Evolutionary conservation across 2,888 invertebrate species (phyloP).

Genomic region (Molanna angustata): DNA sequence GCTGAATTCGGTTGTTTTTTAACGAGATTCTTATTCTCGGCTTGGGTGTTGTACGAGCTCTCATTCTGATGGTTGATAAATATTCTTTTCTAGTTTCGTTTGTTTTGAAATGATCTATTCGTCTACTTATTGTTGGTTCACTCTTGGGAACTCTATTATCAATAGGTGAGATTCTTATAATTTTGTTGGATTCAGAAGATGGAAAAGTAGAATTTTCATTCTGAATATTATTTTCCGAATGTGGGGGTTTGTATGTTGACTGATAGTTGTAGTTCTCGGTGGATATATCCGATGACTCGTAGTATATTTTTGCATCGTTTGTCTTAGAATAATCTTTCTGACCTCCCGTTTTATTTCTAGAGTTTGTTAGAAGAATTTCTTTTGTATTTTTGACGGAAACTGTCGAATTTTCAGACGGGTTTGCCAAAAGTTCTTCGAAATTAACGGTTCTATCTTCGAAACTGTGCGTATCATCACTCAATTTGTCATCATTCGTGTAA

Average conservation of each 20-base stretch:
- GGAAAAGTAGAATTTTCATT: slow-evolving; percentile 23
- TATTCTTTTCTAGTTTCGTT: slow-evolving; percentile 33
- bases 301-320: slow-evolving; percentile 54
- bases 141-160: slow-evolving; percentile 19
- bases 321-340: slow-evolving; percentile 49
- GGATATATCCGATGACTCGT: slow-evolving; percentile 51
- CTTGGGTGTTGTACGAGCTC: slow-evolving; percentile 31
- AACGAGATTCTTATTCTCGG: slow-evolving; percentile 34
- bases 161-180: no score
- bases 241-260: slow-evolving; percentile 5
- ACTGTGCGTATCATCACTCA: slow-evolving; percentile 23
- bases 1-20: slow-evolving; percentile 41
- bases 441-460: slow-evolving; percentile 37
- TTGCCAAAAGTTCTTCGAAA: slow-evolving; percentile 42
- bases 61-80: slow-evolving; percentile 34
- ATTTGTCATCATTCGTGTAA: slow-evolving; percentile 22
- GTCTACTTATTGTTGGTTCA: slow-evolving; percentile 10
- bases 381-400: slow-evolving; percentile 56
- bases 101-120: slow-evolving; percentile 23
- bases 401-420: slow-evolving; percentile 48
- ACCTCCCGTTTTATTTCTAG: slow-evolving; percentile 45
- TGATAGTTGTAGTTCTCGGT: slow-evolving; percentile 46
- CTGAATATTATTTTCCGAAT: slow-evolving; percentile 14
- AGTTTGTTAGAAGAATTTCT: slow-evolving; percentile 49
- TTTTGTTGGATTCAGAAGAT: no score